Evolutionary conservation across 2,113 vertebrate genomes (phyloP).

Genomic region (Promerops cafer): DNA sequence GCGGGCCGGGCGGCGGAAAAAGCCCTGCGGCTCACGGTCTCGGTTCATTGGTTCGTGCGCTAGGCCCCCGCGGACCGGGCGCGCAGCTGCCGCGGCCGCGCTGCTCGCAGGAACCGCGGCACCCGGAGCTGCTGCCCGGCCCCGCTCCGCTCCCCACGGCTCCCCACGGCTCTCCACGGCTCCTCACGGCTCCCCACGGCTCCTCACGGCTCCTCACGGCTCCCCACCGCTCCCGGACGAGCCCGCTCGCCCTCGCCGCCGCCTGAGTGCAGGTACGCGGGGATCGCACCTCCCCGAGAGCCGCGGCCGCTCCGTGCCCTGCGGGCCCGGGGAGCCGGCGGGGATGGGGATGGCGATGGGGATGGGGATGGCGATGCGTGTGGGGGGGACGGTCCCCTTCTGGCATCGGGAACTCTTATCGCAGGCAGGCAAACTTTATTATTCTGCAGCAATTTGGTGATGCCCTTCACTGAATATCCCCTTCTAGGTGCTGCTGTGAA

Average conservation of each 20-base stretch:
- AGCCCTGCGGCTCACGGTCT: slow-evolving; percentile 37
- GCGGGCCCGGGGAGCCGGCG: too few relatives aligned
- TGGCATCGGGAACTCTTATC: neutral
- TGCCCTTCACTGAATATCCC: slow-evolving; percentile 24
- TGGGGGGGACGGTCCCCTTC: neutral
- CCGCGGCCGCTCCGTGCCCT: neutral
- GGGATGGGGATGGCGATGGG: neutral
- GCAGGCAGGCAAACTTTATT: slow-evolving; percentile 57
- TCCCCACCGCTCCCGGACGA: slow-evolving; percentile 23
- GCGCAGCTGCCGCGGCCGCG: neutral
- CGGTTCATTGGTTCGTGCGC: slow-evolving; percentile 66
- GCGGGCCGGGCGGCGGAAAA: neutral
- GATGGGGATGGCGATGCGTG: neutral
- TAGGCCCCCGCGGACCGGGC: neutral
- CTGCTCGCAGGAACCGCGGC: too few relatives aligned
- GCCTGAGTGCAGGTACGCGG: slow-evolving; percentile 65
- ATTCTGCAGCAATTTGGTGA: neutral
- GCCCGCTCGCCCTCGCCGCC: neutral
- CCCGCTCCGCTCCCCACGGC: neutral
- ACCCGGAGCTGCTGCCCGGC: too few relatives aligned
- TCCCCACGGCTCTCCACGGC: neutral
- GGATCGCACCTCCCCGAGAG: neutral
- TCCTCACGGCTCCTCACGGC: neutral
- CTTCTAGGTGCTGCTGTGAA: neutral
- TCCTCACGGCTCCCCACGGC: too few relatives aligned